These are phyloP conservation scores for Stichopus chloronotus DNA, from an alignment of 35 echinoderm and acorn worm species.

Conservation along the genomic window DNA sequence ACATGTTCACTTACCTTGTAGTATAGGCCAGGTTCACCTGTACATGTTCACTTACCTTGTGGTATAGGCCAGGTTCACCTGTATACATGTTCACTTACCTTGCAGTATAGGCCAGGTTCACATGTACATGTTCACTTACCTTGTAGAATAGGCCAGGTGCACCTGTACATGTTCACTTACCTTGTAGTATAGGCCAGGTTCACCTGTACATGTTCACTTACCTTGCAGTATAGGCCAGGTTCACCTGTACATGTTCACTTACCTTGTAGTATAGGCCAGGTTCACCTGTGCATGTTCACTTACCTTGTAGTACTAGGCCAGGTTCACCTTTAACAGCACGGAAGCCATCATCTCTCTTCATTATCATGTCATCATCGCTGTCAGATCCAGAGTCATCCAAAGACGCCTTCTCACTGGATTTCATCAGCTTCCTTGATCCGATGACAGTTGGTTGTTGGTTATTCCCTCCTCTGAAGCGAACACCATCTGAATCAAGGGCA, in stretches of 20 bases:
- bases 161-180: not conserved
- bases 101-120: not conserved
- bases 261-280: not conserved
- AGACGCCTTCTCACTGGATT: slow-evolving; percentile 70
- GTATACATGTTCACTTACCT: not conserved
- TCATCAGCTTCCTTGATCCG: slow-evolving; percentile 76
- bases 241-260: not conserved
- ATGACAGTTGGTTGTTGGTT: slow-evolving; percentile 69
- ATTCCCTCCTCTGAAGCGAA: slow-evolving; percentile 49
- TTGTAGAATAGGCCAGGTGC: no score
- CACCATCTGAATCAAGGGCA: not conserved
- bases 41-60: not conserved
- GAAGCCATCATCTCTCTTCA: slow-evolving; percentile 85
- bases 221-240: not conserved
- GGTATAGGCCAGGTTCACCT: not conserved
- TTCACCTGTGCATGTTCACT: not conserved
- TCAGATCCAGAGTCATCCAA: slow-evolving; percentile 74
- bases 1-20: not conserved
- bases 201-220: not conserved
- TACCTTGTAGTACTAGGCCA: slow-evolving; percentile 53
- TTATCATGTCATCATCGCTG: slow-evolving; percentile 71
- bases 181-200: no score
- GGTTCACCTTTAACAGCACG: slow-evolving; percentile 84
- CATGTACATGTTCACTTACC: not conserved
- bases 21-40: not conserved